Evolutionary conservation across 2,888 invertebrate genomes (phyloP), one percentile per base, ranked within the genome.

Genomic region (Arctia plantaginis): DNA sequence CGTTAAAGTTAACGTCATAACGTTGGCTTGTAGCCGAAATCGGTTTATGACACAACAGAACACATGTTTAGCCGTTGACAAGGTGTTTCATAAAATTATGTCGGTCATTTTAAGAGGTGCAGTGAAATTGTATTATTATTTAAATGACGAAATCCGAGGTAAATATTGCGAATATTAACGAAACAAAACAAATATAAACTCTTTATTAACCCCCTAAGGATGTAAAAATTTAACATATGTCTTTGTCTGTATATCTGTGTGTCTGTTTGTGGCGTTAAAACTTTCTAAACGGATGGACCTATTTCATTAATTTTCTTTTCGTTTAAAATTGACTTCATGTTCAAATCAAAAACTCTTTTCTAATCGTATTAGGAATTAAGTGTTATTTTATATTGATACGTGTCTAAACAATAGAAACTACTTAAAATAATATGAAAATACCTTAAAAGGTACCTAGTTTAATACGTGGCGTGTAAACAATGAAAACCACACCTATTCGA

Each of bases 141-240:
- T 94, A 70, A 94, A 94, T 82, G 93, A 94, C 64, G 94, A 94
- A n/a, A 93, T 94, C 76, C 82, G 89, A 72, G 94, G 94, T 94
- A 87, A 82, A 55, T 69, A 62, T 30, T 18, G 59, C 7, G 7
- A 27, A 1, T 18, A 30, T 62, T 18, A n/a, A n/a, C n/a, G n/a
- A n/a, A n/a, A n/a, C n/a, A n/a, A n/a, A n/a, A n/a, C n/a, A n/a
- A n/a, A n/a, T 30, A 13, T 62, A 30, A 30, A 27, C 6, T 62
- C n/a, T n/a, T 59, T 30, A 27, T 6, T 51, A 51, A 51, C 23
- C 23, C 51, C 51, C 10, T 1, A 10, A 55, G 3, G 51, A 6
- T 55, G 51, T n/a, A n/a, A 55, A n/a, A 3, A n/a, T 55, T 23
- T 23, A 51, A 51, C 51, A 55, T n/a, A 7, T 23, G 23, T 8